These are phyloP conservation scores for Maniola jurtina DNA, from an alignment of 1,140 invertebrate genomes.

Conservation along the genomic window DNA sequence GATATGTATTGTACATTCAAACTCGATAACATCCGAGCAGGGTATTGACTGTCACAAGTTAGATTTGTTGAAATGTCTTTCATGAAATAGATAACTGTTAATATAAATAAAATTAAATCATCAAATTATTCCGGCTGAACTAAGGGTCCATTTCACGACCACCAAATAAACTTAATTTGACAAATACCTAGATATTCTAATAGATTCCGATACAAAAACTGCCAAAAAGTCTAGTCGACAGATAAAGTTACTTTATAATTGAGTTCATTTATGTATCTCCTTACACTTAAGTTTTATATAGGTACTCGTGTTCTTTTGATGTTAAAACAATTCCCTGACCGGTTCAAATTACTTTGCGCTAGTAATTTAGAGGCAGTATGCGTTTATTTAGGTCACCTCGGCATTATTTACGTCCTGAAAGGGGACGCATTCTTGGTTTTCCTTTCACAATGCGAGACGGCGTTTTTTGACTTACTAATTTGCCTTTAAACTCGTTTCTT, in stretches of 20 bases:
- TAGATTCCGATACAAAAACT: too few species aligned
- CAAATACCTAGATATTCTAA: too few species aligned
- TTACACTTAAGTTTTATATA: background rate
- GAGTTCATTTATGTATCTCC: background rate
- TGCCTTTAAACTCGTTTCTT: conserved; percentile 10
- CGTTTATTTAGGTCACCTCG: conserved; percentile 16
- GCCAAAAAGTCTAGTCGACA: too few species aligned
- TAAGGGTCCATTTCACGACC: too few species aligned
- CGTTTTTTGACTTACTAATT: conserved; percentile 22
- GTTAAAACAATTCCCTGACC: background rate
- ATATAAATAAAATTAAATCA: too few species aligned
- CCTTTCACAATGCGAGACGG: background rate
- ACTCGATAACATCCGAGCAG: background rate
- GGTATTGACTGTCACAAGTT: background rate
- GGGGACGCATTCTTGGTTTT: background rate
- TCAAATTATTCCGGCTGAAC: too few species aligned
- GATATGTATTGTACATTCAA: background rate
- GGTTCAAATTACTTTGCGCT: conserved; percentile 6
- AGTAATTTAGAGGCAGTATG: conserved; percentile 5
- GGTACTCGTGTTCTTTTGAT: too few species aligned
- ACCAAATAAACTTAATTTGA: too few species aligned
- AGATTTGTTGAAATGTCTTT: too few species aligned
- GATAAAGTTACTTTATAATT: too few species aligned
- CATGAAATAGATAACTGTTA: too few species aligned
- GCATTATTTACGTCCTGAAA: background rate